phyloP scores from a whole-genome alignment of 2,797 vertebrate species.

The Thaleichthys pacificus region DNA sequence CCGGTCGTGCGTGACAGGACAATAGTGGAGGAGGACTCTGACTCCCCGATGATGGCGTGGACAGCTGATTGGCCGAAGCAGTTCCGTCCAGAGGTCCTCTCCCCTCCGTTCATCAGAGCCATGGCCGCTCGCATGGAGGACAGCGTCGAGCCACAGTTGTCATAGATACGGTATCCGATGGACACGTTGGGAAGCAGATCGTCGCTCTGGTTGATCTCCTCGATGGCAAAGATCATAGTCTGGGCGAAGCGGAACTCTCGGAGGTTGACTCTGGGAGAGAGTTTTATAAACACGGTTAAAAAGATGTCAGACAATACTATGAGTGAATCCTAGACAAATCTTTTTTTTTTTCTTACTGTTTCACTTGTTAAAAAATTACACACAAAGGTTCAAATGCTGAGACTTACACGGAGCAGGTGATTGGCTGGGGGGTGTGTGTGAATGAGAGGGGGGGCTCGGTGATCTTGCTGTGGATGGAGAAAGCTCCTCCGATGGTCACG shows the following conservation, averaged over 20 bases:
- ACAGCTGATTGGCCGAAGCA: slow-evolving; percentile 66
- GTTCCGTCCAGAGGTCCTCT: slow-evolving; percentile 30
- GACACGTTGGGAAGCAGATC: slow-evolving; percentile 68
- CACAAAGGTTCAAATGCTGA: not conserved
- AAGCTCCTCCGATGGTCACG: slow-evolving; percentile 69
- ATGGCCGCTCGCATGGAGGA: slow-evolving; percentile 69
- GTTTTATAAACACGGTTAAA: not conserved
- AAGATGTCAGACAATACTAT: not conserved
- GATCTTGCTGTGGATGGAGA: slow-evolving; percentile 75
- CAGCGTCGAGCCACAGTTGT: slow-evolving; percentile 72
- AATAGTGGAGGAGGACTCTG: slow-evolving; percentile 74
- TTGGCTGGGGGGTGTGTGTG: slow-evolving; percentile 61
- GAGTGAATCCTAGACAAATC: not conserved
- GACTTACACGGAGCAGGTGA: slow-evolving; percentile 68
- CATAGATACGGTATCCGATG: slow-evolving; percentile 75
- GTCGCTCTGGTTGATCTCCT: slow-evolving; percentile 72
- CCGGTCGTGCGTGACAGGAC: slow-evolving; percentile 68
- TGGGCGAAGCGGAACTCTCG: slow-evolving; percentile 75
- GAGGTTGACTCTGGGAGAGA: slow-evolving; percentile 64
- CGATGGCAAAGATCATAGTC: slow-evolving; percentile 74
- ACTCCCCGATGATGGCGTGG: slow-evolving; percentile 74
- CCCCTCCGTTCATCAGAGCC: slow-evolving; percentile 68
- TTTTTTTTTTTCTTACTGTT: not conserved
- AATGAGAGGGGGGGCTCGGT: slow-evolving; percentile 58
- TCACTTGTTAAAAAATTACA: not conserved